Base-by-base conservation (phyloP, 1,140 invertebrate genomes). In the Pseudachorutes palmiensis region DNA sequence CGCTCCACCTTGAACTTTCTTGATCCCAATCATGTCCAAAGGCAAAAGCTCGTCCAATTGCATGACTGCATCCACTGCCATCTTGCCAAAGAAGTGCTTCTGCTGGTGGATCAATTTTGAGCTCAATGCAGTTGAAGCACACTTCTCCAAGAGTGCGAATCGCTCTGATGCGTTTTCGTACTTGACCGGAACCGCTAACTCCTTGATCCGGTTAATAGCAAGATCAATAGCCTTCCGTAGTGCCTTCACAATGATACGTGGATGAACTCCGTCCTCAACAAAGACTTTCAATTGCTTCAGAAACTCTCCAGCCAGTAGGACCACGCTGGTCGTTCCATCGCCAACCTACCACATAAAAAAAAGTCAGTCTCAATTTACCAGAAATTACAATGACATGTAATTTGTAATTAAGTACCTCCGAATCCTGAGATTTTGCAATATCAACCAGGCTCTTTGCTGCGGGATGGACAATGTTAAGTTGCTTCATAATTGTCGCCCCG, bases 21-120 rank as follows among this genome's bases (percentile, higher is more conserved):
- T 99, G 68, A 99, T 96, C 64, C 97, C 97, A 79, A 99, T 99
- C 96, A 99, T 99, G 77, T 98, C 96, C 16, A 99, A 81, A 0
- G 97, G 95, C 69, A 98, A 79, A 36, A 98, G 81, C 16, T 95
- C 92, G 78, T 99, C 97, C 65, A 99, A 80, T 32, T 87, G 84
- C 71, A 95, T 83, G 1, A 99, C 97, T 70, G 97, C 97, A 78
- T 98, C 94, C 0, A 99, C 97, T 9, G 98, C 96, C 86, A 99
- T 94, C 76, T 88, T 87, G 28, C 94, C 87, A 79, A 99, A 99
- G 81, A 97, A 97, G 59, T 89, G 88, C 78, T 94, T 96, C 76
- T 98, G 92, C 75, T 90, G 88, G 75, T 95, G 90, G 75, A 98
- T 94, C 66, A 99, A 80, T 80, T 99, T 99, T 0, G 95, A 98